These are phyloP conservation scores for Silurus asotus DNA, from an alignment of 2,113 vertebrate genomes.

Conservation along the genomic window DNA sequence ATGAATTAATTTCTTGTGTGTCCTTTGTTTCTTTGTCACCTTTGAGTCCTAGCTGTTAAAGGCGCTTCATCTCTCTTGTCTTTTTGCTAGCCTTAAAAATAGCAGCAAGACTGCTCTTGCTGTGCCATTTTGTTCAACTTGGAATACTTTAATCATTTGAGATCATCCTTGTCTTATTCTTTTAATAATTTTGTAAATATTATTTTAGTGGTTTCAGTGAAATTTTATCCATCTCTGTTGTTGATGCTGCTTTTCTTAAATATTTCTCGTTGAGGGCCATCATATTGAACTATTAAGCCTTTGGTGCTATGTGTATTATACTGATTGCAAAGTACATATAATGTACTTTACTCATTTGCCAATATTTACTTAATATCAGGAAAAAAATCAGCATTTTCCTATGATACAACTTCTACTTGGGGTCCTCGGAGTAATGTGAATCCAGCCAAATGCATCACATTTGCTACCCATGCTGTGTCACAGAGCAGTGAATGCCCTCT, in stretches of 20 bases:
- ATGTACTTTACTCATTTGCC: background rate
- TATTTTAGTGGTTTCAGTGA: background rate
- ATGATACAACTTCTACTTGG: background rate
- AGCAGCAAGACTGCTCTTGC: background rate
- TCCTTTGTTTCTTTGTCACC: background rate
- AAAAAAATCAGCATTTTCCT: background rate
- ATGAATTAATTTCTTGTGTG: background rate
- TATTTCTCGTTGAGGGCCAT: background rate
- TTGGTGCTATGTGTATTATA: background rate
- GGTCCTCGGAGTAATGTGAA: background rate
- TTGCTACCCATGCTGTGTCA: background rate
- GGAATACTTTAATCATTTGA: background rate
- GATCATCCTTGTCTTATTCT: background rate
- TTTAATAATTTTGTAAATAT: background rate
- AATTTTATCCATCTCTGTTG: background rate
- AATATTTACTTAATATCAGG: background rate
- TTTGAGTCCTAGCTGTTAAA: background rate
- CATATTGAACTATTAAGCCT: background rate
- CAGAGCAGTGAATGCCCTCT: background rate
- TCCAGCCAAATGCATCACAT: background rate
- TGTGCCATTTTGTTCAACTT: background rate
- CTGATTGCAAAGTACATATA: background rate
- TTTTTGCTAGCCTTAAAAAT: background rate
- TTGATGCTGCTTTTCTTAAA: background rate
- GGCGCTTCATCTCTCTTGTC: background rate